These are phyloP conservation scores for Uromys caudimaculatus DNA, from an alignment of 2,797 vertebrate genomes.

Conservation along the genomic window DNA sequence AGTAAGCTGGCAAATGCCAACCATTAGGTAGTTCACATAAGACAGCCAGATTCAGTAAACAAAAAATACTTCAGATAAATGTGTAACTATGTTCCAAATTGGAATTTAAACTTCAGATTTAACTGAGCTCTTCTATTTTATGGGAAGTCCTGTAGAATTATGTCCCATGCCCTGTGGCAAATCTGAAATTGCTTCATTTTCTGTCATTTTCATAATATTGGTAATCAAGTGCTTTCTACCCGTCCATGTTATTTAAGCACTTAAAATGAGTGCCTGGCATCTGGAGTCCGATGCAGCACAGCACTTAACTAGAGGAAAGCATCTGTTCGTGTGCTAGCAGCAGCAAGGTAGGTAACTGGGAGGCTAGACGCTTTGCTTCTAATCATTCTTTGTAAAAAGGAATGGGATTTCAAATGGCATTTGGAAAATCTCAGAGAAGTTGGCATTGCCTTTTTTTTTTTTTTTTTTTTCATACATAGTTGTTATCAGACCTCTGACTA, in stretches of 20 bases:
- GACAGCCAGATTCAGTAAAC: neutral
- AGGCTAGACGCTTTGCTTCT: slow-evolving; percentile 48
- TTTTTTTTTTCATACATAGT: neutral
- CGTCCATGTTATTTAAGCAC: neutral
- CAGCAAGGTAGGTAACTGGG: slow-evolving; percentile 40
- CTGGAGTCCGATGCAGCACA: slow-evolving; percentile 3
- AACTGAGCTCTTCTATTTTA: slow-evolving; percentile 25
- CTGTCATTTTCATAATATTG: neutral
- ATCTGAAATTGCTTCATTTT: slow-evolving; percentile 30
- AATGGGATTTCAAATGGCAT: slow-evolving; percentile 60
- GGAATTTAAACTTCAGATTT: slow-evolving; percentile 43
- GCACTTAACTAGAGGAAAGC: slow-evolving; percentile 56
- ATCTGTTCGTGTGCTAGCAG: neutral
- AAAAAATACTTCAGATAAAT: slow-evolving; percentile 40
- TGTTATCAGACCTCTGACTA: slow-evolving; percentile 1
- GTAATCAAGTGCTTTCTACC: neutral
- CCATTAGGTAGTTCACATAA: neutral
- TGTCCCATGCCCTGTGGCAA: neutral
- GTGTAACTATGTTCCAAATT: neutral
- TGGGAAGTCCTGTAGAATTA: neutral
- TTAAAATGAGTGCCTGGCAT: slow-evolving; percentile 33
- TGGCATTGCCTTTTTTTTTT: slow-evolving; percentile 45
- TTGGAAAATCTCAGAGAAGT: slow-evolving; percentile 24
- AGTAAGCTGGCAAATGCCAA: slow-evolving; percentile 65
- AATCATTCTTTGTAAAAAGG: slow-evolving; percentile 43